phyloP scores from a whole-genome alignment of 2,797 vertebrate species.

The Pelobates cultripes region DNA sequence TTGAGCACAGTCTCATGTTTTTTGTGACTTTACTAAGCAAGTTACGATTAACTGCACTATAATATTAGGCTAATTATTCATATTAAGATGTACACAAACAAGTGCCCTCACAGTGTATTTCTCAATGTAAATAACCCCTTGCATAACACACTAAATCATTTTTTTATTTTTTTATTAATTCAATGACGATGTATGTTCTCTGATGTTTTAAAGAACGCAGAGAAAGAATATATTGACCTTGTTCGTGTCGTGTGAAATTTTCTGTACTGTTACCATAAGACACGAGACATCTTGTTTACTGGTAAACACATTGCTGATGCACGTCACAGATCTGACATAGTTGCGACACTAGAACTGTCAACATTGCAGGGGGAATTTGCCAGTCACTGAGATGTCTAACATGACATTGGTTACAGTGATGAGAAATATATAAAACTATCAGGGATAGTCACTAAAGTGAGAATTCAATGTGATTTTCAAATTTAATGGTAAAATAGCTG shows the following conservation, averaged over 20 bases:
- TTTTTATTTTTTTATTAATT: not conserved
- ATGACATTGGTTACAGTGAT: too few species aligned
- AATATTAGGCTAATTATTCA: not conserved
- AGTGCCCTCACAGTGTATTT: not conserved
- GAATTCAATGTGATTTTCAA: too few species aligned
- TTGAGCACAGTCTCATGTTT: not conserved
- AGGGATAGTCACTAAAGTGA: too few species aligned
- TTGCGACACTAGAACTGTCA: too few species aligned
- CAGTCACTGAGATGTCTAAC: too few species aligned
- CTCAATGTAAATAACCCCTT: not conserved
- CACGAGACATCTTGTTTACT: not conserved
- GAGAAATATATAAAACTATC: too few species aligned
- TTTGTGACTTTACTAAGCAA: not conserved
- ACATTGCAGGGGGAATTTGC: too few species aligned
- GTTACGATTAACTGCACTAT: not conserved
- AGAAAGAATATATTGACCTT: too few species aligned
- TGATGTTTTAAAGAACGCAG: too few species aligned
- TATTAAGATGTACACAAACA: not conserved
- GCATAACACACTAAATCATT: not conserved
- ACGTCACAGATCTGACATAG: not conserved
- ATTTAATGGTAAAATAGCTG: too few species aligned
- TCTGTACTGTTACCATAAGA: not conserved
- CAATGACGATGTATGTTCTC: too few species aligned
- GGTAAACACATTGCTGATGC: not conserved
- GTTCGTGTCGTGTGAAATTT: not conserved